Evolutionary conservation across 2,113 vertebrate genomes (phyloP).

Genomic region (Muntiacus reevesi): DNA sequence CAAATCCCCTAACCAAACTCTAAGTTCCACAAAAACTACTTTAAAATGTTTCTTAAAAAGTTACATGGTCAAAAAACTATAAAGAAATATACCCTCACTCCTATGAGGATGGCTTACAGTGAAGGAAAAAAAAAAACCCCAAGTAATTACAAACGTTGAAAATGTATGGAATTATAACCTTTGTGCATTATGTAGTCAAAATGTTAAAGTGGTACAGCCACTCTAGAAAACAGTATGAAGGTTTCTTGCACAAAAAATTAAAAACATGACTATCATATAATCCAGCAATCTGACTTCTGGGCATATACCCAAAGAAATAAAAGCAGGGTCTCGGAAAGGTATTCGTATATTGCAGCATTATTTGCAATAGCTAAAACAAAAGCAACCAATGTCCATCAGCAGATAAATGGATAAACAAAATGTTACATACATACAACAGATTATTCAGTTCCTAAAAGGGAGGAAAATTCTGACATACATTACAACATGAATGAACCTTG

Average conservation of each 20-base stretch:
- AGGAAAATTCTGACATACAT: not conserved
- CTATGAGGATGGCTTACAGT: not conserved
- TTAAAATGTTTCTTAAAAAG: not conserved
- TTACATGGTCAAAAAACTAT: not conserved
- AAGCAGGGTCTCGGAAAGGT: not conserved
- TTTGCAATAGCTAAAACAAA: not conserved
- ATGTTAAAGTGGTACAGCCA: not conserved
- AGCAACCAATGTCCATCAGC: not conserved
- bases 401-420: not conserved
- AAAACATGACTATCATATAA: not conserved
- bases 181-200: not conserved
- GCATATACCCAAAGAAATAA: not conserved
- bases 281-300: not conserved
- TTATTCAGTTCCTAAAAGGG: not conserved
- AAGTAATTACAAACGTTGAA: not conserved
- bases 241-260: not conserved
- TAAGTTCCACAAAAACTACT: not conserved
- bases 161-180: not conserved
- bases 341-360: not conserved
- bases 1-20: not conserved
- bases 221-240: not conserved
- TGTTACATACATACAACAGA: not conserved
- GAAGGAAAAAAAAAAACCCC: not conserved
- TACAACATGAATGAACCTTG: not conserved
- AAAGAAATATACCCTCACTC: not conserved